phyloP scores from a whole-genome alignment of 92 coral and sea anemone genomes.

The Zoanthus gigantus region DNA sequence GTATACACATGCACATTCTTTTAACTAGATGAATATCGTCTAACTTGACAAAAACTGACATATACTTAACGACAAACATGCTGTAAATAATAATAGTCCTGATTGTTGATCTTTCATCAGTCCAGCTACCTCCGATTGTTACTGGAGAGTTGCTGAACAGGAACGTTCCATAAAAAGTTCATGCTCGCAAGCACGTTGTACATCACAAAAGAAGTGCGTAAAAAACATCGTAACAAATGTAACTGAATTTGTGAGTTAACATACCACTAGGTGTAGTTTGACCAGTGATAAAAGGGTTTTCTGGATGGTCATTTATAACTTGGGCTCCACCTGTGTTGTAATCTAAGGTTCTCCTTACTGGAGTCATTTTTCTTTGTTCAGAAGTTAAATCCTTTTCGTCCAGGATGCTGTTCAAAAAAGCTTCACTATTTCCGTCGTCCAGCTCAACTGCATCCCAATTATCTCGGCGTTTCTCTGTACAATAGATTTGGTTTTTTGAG shows the following conservation, averaged over 20 bases:
- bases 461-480: constrained; percentile 11
- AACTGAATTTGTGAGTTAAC: neutral
- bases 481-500: neutral
- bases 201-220: no score
- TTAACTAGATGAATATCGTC: no score
- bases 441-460: neutral
- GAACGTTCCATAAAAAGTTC: neutral
- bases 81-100: no score
- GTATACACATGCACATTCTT: no score
- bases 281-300: neutral
- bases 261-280: constrained; percentile 31
- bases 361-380: neutral
- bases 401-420: neutral
- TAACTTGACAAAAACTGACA: no score
- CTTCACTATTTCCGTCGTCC: neutral
- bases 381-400: neutral
- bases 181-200: neutral
- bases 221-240: neutral
- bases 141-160: no score
- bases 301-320: neutral
- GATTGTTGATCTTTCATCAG: no score
- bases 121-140: no score
- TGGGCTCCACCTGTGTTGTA: neutral
- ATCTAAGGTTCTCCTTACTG: constrained; percentile 2
- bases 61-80: no score